Conservation (phyloP, 1,140 invertebrate genomes). For the Heliconius congener region DNA sequence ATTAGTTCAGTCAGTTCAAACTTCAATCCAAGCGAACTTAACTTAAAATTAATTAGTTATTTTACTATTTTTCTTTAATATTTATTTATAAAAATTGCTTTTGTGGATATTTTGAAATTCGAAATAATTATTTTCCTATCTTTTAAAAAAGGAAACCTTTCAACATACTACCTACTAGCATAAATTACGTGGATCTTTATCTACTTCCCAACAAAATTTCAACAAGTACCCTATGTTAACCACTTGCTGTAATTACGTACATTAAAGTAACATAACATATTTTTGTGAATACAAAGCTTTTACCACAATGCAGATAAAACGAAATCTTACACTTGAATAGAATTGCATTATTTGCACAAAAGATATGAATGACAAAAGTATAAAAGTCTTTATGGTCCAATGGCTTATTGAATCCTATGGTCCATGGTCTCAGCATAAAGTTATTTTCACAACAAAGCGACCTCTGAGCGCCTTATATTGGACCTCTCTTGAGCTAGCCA, state of each 20-base stretch:
- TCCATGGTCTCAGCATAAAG: slow-evolving; percentile 68
- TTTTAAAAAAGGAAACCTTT: no score
- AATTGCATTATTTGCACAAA: slow-evolving; percentile 69
- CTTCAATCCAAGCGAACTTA: not conserved
- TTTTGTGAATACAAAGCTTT: slow-evolving; percentile 4
- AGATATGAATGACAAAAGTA: slow-evolving; percentile 66
- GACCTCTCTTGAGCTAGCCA: slow-evolving; percentile 73
- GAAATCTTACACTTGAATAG: slow-evolving; percentile 46
- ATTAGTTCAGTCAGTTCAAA: not conserved
- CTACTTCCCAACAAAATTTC: not conserved
- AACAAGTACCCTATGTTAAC: not conserved
- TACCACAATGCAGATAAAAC: slow-evolving; percentile 30
- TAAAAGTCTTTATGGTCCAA: slow-evolving; percentile 60
- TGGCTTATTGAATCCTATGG: slow-evolving; percentile 70
- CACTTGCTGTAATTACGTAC: slow-evolving; percentile 3
- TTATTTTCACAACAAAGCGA: slow-evolving; percentile 79
- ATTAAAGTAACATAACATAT: slow-evolving; percentile 13
- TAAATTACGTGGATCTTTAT: not conserved
- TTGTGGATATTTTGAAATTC: no score
- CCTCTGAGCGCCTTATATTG: slow-evolving; percentile 74
- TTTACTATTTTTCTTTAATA: no score
- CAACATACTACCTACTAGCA: not conserved
- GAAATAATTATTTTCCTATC: no score
- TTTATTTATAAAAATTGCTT: no score
- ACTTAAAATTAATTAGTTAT: not conserved